These are phyloP conservation scores for Aratinga solstitialis DNA, from an alignment of 2,797 vertebrate genomes.

Conservation along the genomic window DNA sequence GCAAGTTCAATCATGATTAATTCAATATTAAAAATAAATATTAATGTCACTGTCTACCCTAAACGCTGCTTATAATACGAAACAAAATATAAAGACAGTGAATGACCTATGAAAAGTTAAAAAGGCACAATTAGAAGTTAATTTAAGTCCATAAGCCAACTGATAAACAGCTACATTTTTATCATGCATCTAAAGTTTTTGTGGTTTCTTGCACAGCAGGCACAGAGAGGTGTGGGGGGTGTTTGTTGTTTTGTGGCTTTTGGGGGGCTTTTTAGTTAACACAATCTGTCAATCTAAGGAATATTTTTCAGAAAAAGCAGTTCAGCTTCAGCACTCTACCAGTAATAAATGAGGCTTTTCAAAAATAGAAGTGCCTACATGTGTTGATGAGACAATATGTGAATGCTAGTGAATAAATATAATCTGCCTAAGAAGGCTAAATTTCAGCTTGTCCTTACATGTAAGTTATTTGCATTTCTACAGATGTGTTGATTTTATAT, in stretches of 20 bases:
- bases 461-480: constrained; percentile 43
- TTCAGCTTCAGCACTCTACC: constrained; percentile 58
- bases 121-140: not conserved
- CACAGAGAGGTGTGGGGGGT: not conserved
- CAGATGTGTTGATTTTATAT: constrained; percentile 47
- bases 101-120: not conserved
- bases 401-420: constrained; percentile 45
- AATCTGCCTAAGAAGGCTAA: constrained; percentile 49
- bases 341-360: constrained; percentile 65
- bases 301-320: constrained; percentile 47
- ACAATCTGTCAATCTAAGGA: constrained; percentile 39
- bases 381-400: constrained; percentile 69
- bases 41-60: not conserved
- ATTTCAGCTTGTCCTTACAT: constrained; percentile 63
- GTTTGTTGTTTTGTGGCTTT: not conserved
- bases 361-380: constrained; percentile 65
- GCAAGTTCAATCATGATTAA: not conserved
- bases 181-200: not conserved
- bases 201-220: not conserved
- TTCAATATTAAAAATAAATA: not conserved
- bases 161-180: not conserved
- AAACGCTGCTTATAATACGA: not conserved
- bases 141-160: not conserved
- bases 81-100: not conserved
- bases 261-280: fast-evolving